These are phyloP conservation scores for Phengaris arion DNA, from an alignment of 2,888 invertebrate species.

Conservation along the genomic window DNA sequence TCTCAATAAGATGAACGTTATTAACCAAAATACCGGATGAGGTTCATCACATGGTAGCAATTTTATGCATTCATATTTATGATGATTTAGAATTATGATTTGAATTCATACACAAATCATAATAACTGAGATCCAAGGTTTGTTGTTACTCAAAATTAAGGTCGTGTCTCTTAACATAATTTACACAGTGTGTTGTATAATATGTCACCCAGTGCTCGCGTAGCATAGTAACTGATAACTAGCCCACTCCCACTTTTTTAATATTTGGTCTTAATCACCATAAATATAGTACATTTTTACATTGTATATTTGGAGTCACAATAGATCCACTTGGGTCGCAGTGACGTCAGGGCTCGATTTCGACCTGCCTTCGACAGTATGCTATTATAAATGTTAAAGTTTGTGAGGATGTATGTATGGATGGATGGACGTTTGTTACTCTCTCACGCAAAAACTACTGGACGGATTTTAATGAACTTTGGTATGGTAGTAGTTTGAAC, in stretches of 20 bases:
- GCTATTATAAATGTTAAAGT: too few species aligned
- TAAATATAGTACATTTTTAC: too few species aligned
- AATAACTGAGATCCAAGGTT: neutral
- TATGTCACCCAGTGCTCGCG: neutral
- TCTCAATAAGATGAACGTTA: neutral
- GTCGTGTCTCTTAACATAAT: constrained; percentile 21
- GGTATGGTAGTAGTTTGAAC: too few species aligned
- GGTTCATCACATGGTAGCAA: neutral
- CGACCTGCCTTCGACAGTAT: too few species aligned
- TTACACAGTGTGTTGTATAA: neutral
- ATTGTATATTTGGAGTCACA: too few species aligned
- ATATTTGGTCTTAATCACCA: too few species aligned
- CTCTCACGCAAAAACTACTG: too few species aligned
- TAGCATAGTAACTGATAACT: neutral
- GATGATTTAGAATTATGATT: neutral
- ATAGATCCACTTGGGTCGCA: too few species aligned
- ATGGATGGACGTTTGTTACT: too few species aligned
- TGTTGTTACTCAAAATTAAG: neutral
- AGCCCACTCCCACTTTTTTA: neutral
- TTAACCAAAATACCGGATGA: neutral
- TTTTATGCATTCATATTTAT: constrained; percentile 2
- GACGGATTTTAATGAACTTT: too few species aligned
- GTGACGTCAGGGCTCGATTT: too few species aligned
- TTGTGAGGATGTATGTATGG: too few species aligned
- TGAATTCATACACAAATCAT: constrained; percentile 10